These are phyloP conservation scores for Monomorium pharaonis DNA, from an alignment of 1,140 invertebrate species.

Conservation along the genomic window DNA sequence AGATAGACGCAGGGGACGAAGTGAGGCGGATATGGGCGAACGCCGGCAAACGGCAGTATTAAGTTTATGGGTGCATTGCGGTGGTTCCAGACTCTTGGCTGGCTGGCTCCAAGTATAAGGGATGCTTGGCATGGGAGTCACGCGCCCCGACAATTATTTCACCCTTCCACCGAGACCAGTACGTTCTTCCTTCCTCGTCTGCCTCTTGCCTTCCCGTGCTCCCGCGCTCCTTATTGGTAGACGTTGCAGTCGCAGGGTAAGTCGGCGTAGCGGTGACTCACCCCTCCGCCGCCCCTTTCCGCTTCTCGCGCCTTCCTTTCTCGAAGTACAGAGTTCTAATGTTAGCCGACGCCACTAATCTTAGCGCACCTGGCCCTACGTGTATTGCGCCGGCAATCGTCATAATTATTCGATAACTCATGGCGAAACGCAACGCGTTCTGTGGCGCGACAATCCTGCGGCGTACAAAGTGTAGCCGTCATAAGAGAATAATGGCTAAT, in stretches of 20 bases:
- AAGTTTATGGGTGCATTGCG: slow-evolving; percentile 82
- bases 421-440: slow-evolving; percentile 5
- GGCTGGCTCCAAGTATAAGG: slow-evolving; percentile 66
- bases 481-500: slow-evolving; percentile 6
- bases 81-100: slow-evolving; percentile 75
- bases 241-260: slow-evolving; percentile 62
- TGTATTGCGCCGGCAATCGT: slow-evolving; percentile 60
- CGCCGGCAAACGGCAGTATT: slow-evolving; percentile 74
- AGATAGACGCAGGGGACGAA: neutral
- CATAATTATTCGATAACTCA: slow-evolving; percentile 74
- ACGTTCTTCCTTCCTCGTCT: slow-evolving; percentile 61
- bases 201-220: slow-evolving; percentile 46
- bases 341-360: slow-evolving; percentile 71
- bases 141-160: slow-evolving; percentile 81
- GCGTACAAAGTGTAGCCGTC: slow-evolving; percentile 16
- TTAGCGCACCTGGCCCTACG: slow-evolving; percentile 71
- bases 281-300: slow-evolving; percentile 18
- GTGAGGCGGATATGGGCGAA: slow-evolving; percentile 55
- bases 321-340: slow-evolving; percentile 58
- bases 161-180: slow-evolving; percentile 67
- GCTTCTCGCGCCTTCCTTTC: slow-evolving; percentile 33
- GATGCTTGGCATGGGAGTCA: slow-evolving; percentile 80
- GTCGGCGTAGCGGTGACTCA: slow-evolving; percentile 14
- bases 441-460: slow-evolving; percentile 7
- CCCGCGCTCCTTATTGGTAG: slow-evolving; percentile 73